Base-by-base conservation (phyloP, 2,888 invertebrate species). In the Leptinotarsa juncta region DNA sequence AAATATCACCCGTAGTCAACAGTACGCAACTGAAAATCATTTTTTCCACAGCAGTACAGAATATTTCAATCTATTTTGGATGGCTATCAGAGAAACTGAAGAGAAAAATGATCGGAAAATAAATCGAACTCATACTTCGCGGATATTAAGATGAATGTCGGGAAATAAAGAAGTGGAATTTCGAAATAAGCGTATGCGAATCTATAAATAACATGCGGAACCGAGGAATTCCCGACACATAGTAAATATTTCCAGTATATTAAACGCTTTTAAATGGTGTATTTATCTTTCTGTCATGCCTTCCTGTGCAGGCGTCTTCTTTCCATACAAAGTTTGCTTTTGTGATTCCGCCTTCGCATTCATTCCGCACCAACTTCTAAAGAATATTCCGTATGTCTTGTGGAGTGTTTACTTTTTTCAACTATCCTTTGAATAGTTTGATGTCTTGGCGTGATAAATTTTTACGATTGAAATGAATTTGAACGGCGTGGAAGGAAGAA, bases 341-440 rank as follows among this genome's bases (percentile, higher is more conserved):
- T 82, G 84, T 84, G 83, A 85, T 86, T 86, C 85, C 84, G 84
- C 83, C 82, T 83, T 82, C 82, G 77, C 83, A 81, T 84, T 84
- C 81, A 82, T 84, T 81, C 81, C 82, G 81, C 57, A 26, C 49
- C 66, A 20, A 67, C 80, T 78, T 75, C 71, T 78, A 79, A 77
- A 84, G 84, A 83, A 82, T 80, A 79, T 83, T 82, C 82, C 83
- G 81, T 82, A 82, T 82, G 83, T 75, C 71, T 69, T 72, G 66
- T 14, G 32, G 23, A 32, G n/a, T 60, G 65, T 67, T 68, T 68
- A 42, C 50, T 60, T 68, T 68, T 62, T 62, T 62, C 26, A 50
- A 60, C 65, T 66, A 32, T 65, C 65, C 18, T n/a, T 55, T 65
- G 65, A 70, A 70, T 72, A 70, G 50, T 62, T 72, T 72, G 53